Evolutionary conservation across 2,888 invertebrate species (phyloP), one percentile per base, ranked within the genome.

Genomic region (Agrotis clavis): DNA sequence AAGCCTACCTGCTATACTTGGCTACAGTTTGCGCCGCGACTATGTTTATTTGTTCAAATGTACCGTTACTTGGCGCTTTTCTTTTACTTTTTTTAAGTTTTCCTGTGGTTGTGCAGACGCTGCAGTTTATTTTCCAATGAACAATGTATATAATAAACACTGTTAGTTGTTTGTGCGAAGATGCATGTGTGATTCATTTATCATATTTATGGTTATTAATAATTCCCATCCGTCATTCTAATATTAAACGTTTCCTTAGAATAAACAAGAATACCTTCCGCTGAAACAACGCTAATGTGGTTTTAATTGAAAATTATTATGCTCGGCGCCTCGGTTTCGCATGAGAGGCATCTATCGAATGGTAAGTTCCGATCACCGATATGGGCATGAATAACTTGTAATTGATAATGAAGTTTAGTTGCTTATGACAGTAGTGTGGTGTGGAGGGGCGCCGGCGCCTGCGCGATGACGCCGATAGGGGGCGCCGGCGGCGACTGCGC

Each of bases 391-490:
- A 85, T 85, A 85, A 82, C 82, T 84, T 85, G 74, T 82, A 82
- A 86, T 86, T 74, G 80, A 84, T 84, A 86, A 85, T 86, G 85
- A 84, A 84, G 85, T 83, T 68, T 59, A 73, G 80, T 62, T 84
- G 77, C 82, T 85, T 85, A 85, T 85, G 86, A 85, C 75, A 74
- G 77, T 66, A 66, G 72, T 25, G 83, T 63, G 56, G 67, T 68
- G 70, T 65, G 70, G 67, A 74, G 67, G 72, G 78, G 80, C 85
- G 85, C 84, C 89, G 93, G 93, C 94, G 94, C 93, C 86, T 87
- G 81, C 83, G 90, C 90, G 95, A 95, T 95, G 92, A 78, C 86
- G 88, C 87, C 90, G 94, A 94, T 94, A 93, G 88, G 88, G 91
- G 90, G 90, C 90, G 91, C 88, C 90, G 91, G 86, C 91, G 90